Conservation (phyloP, 2,113 vertebrate genomes). For the Poicephalus gulielmi region DNA sequence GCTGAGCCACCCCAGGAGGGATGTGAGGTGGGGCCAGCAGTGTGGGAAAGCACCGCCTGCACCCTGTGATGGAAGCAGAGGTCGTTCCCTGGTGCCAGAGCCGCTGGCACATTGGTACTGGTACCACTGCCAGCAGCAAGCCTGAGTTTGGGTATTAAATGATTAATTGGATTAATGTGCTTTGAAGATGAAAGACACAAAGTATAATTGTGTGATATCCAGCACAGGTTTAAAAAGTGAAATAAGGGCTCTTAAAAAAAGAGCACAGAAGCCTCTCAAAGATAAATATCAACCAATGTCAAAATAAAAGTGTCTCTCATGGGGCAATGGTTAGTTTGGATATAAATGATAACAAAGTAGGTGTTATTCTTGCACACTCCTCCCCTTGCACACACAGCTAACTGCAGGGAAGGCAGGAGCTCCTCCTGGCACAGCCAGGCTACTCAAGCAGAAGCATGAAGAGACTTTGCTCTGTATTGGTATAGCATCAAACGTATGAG, state of each 20-base stretch:
- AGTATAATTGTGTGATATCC: background rate
- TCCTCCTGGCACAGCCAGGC: background rate
- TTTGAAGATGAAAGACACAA: background rate
- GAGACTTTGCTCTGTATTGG: background rate
- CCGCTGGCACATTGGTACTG: accelerated
- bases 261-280: background rate
- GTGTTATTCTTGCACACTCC: background rate
- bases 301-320: background rate
- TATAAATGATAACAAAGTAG: background rate
- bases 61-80: background rate
- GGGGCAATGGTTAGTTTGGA: background rate
- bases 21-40: background rate
- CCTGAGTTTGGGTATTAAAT: background rate
- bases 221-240: background rate
- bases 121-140: background rate
- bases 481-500: accelerated
- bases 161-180: background rate
- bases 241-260: background rate
- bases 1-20: background rate
- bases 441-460: background rate
- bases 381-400: background rate
- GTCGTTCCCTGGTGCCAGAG: accelerated
- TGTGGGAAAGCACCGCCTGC: accelerated
- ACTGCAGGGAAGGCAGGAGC: background rate
- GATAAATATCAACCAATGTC: background rate